phyloP scores from a whole-genome alignment of 53 echinoderm and acorn worm genomes.

The Henricia sp. region DNA sequence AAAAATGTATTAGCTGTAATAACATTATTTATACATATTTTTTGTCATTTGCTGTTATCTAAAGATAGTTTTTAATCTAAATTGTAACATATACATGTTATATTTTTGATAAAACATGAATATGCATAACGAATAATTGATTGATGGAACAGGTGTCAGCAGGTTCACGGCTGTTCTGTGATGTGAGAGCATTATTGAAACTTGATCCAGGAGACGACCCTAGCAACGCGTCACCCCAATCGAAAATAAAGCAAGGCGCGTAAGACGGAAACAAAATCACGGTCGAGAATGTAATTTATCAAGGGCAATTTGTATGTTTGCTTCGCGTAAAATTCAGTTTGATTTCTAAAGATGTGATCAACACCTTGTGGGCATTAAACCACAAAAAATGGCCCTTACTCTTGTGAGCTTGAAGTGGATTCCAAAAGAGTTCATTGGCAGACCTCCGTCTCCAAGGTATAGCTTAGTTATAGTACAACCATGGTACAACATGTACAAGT shows the following conservation, averaged over 20 bases:
- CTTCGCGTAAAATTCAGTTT: too few species aligned
- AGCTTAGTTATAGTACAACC: not conserved
- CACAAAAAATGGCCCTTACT: constrained; percentile 41
- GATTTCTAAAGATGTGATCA: too few species aligned
- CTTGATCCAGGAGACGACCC: too few species aligned
- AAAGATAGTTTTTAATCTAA: not conserved
- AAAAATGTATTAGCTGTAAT: not conserved
- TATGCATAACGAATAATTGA: constrained; percentile 11
- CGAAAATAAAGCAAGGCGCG: too few species aligned
- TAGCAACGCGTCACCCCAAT: too few species aligned
- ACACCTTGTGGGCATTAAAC: too few species aligned
- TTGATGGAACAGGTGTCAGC: too few species aligned
- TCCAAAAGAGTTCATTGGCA: constrained; percentile 34
- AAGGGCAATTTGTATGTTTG: too few species aligned
- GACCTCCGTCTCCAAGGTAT: constrained; percentile 54
- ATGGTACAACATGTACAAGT: not conserved
- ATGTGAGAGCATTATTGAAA: too few species aligned
- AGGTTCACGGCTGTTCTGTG: too few species aligned
- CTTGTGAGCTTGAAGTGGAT: constrained; percentile 54
- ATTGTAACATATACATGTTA: not conserved
- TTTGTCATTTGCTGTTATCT: not conserved
- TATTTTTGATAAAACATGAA: constrained; percentile 12
- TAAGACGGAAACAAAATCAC: too few species aligned
- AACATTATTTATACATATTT: not conserved
- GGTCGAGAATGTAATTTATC: too few species aligned